Evolutionary conservation across 2,888 invertebrate genomes (phyloP).

Genomic region (Meiosimyza decipiens): DNA sequence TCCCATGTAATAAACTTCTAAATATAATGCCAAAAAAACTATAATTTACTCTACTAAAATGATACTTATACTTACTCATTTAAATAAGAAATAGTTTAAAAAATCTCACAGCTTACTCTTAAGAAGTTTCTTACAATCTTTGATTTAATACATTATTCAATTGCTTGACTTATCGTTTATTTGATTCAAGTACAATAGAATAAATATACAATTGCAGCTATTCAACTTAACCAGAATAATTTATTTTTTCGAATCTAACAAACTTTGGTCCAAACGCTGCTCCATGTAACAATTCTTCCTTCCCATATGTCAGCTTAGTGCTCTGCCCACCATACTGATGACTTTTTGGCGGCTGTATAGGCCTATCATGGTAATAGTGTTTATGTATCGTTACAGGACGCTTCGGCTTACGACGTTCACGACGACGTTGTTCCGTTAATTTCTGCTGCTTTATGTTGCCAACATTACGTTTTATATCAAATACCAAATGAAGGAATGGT

Average conservation of each 20-base stretch:
- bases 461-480: constrained; percentile 57
- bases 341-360: constrained; percentile 41
- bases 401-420: constrained; percentile 51
- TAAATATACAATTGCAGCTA: too few relatives aligned
- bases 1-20: too few relatives aligned
- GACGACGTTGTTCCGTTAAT: constrained; percentile 49
- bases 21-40: too few relatives aligned
- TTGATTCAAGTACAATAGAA: too few relatives aligned
- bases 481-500: constrained; percentile 55
- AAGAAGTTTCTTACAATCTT: too few relatives aligned
- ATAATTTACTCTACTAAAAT: too few relatives aligned
- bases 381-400: constrained; percentile 62
- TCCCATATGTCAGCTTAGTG: constrained; percentile 3
- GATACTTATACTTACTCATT: too few relatives aligned
- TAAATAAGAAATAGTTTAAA: too few relatives aligned
- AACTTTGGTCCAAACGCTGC: background rate
- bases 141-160: too few relatives aligned
- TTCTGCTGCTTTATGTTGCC: constrained; percentile 51
- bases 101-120: too few relatives aligned
- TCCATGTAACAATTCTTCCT: background rate
- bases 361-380: constrained; percentile 57
- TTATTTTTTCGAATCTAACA: constrained; percentile 1
- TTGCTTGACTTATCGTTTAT: too few relatives aligned
- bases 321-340: background rate
- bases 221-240: background rate